phyloP scores from a whole-genome alignment of 1,140 invertebrate species.

The Pseudomyrmex sp. region DNA sequence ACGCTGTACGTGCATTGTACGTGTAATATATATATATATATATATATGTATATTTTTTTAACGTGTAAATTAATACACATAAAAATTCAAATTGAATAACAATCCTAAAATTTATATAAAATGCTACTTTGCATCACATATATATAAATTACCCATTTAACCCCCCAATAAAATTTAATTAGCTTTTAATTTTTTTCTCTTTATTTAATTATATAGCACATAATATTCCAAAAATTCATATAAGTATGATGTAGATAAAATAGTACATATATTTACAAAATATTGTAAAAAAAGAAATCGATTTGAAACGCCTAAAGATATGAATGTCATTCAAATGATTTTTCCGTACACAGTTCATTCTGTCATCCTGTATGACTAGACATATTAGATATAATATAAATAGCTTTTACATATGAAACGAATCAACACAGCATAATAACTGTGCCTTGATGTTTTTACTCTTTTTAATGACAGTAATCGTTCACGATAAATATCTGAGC shows the following conservation, averaged over 20 bases:
- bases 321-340: slow-evolving; percentile 69
- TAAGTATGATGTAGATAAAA: slow-evolving; percentile 77
- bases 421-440: slow-evolving; percentile 28
- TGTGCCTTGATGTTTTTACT: slow-evolving; percentile 1
- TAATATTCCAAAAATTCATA: slow-evolving; percentile 75
- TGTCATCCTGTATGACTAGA: slow-evolving; percentile 72
- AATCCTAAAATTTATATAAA: no score
- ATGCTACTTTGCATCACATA: no score
- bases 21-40: no score
- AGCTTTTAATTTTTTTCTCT: slow-evolving; percentile 29
- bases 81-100: no score
- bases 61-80: no score
- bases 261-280: slow-evolving; percentile 82
- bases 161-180: no score
- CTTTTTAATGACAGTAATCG: slow-evolving; percentile 23
- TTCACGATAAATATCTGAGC: slow-evolving; percentile 54
- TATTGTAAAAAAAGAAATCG: slow-evolving; percentile 74
- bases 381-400: slow-evolving; percentile 64
- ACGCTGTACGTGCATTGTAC: no score
- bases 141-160: not conserved
- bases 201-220: slow-evolving; percentile 76
- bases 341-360: slow-evolving; percentile 63
- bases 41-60: no score
- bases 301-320: slow-evolving; percentile 70
- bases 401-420: slow-evolving; percentile 59